Percentiles rank a stretch among this genome's conserved stretches.
These are phyloP conservation scores for Aculops lycopersici DNA, from an alignment of 1,140 invertebrate species.

Conservation along the genomic window DNA sequence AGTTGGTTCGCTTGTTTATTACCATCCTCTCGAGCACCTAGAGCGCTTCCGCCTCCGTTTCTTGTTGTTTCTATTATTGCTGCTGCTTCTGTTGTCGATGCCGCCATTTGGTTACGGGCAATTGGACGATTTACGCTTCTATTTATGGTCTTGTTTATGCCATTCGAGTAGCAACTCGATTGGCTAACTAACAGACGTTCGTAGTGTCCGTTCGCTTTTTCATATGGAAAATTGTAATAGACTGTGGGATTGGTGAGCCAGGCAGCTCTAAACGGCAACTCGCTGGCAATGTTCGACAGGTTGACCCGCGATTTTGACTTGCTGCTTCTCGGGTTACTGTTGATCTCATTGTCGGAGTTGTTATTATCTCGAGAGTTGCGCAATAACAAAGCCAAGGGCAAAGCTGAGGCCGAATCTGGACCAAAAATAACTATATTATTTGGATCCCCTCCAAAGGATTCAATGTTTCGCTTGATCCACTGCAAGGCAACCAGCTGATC, in stretches of 20 bases:
- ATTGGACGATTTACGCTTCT: neutral
- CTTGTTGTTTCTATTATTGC: neutral
- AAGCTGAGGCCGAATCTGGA: constrained; percentile 10
- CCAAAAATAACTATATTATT: constrained; percentile 12
- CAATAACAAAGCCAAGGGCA: constrained; percentile 9
- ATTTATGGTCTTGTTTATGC: neutral
- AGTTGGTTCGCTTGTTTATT: no score
- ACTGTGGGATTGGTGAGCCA: constrained; percentile 11
- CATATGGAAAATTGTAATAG: constrained; percentile 8
- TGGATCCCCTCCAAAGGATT: constrained; percentile 18
- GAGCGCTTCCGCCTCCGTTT: no score
- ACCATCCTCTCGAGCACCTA: no score
- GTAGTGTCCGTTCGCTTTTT: constrained; percentile 4
- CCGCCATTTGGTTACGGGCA: neutral
- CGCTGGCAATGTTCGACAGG: neutral
- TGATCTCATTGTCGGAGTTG: no score
- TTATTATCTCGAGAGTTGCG: no score
- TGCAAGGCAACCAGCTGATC: constrained; percentile 18
- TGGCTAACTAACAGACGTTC: constrained; percentile 2
- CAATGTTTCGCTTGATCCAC: constrained; percentile 19
- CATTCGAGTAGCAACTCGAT: neutral
- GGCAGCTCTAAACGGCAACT: constrained; percentile 3
- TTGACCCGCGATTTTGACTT: no score
- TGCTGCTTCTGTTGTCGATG: neutral
- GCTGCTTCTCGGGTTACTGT: constrained; percentile 6